A percentile compares a stretch with the other conserved stretches of the same genome.
These are phyloP conservation scores for Cheilosia variabilis DNA, from an alignment of 2,888 invertebrate genomes.

Conservation along the genomic window DNA sequence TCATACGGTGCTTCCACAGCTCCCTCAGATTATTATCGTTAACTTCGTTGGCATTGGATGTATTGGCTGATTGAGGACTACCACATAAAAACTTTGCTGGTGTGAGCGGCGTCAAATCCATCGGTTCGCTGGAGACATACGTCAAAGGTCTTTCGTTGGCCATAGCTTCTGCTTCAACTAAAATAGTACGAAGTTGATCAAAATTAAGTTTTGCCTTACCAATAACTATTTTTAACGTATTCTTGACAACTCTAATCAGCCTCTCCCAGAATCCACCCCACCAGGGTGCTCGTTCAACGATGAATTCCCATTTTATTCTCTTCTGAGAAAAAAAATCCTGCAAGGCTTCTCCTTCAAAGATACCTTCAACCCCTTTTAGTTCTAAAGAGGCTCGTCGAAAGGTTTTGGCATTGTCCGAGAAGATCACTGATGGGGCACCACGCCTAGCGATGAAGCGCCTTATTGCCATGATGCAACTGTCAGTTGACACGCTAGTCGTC, in stretches of 20 bases:
- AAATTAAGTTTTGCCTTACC: conserved; percentile 8
- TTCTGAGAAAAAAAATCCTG: conserved; percentile 23
- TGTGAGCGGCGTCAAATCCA: conserved; percentile 13
- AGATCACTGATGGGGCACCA: too few relatives aligned
- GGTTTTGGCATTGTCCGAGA: not conserved
- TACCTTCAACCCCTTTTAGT: not conserved
- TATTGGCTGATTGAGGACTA: not conserved
- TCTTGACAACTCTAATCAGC: conserved; percentile 28
- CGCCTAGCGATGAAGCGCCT: conserved; percentile 13
- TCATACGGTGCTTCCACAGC: conserved; percentile 4
- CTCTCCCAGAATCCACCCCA: conserved; percentile 55
- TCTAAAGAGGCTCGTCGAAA: conserved; percentile 17
- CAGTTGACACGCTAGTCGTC: conserved; percentile 30
- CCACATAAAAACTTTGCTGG: conserved; percentile 22
- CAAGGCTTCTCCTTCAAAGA: not conserved
- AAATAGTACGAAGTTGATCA: conserved; percentile 17
- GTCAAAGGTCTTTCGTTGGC: conserved; percentile 31
- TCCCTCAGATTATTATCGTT: not conserved
- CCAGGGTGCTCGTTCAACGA: conserved; percentile 44
- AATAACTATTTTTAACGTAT: conserved; percentile 22
- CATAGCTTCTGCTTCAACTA: conserved; percentile 3
- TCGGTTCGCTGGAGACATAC: conserved; percentile 15
- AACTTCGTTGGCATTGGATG: not conserved
- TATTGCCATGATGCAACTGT: conserved; percentile 29
- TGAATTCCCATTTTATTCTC: conserved; percentile 18